phyloP scores from a whole-genome alignment of 2,113 vertebrate genomes.

The Gymnocephalus cernua region DNA sequence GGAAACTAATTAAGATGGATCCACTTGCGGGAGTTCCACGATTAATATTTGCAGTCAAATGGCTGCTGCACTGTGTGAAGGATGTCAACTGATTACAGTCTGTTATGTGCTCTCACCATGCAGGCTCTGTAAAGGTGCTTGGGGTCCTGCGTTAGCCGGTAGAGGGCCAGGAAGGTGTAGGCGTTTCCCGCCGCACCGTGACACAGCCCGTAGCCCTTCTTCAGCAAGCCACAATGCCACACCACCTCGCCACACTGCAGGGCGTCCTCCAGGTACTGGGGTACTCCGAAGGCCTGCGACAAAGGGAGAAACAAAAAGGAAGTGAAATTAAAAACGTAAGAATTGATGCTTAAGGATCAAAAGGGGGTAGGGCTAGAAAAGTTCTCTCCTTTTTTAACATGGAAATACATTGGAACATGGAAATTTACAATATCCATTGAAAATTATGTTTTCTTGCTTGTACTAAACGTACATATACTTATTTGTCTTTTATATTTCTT shows the following conservation, averaged over 20 bases:
- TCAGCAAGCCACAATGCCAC: slow-evolving; percentile 91
- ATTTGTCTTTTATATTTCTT: too few species aligned
- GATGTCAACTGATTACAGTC: neutral
- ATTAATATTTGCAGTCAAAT: neutral
- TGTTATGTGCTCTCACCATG: slow-evolving; percentile 85
- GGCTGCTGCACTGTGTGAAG: neutral
- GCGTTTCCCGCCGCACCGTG: slow-evolving; percentile 95
- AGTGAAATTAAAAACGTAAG: neutral
- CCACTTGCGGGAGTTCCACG: neutral
- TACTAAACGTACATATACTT: too few species aligned
- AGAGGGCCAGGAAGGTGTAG: slow-evolving; percentile 92
- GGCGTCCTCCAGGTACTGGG: slow-evolving; percentile 89
- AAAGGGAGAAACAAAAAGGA: neutral
- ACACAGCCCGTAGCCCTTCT: slow-evolving; percentile 96
- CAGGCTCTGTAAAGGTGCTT: slow-evolving; percentile 95
- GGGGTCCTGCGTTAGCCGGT: slow-evolving; percentile 88
- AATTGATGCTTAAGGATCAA: too few species aligned
- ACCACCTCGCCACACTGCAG: slow-evolving; percentile 91
- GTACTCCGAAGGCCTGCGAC: slow-evolving; percentile 88
- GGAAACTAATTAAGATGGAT: slow-evolving; percentile 39
- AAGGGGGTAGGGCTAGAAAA: too few species aligned
- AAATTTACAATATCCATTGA: too few species aligned
- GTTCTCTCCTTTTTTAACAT: too few species aligned
- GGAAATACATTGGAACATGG: too few species aligned
- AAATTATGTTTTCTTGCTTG: too few species aligned